Evolutionary conservation across 2,888 invertebrate genomes (phyloP).

Genomic region (Coleophora flavipennella): DNA sequence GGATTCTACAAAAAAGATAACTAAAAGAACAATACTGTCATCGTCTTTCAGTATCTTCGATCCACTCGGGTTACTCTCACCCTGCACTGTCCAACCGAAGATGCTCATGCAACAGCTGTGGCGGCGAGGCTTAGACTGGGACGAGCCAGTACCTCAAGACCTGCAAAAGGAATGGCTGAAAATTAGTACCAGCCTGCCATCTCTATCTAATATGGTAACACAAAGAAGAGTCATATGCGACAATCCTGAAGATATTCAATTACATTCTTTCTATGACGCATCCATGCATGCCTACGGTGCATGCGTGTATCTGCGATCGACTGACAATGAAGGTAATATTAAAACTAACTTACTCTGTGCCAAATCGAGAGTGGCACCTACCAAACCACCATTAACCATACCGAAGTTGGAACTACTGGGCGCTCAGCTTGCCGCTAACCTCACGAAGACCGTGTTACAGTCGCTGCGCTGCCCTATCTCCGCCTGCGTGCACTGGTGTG

Average conservation of each 20-base stretch:
- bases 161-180: slow-evolving; percentile 3
- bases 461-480: slow-evolving; percentile 1
- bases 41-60: slow-evolving; percentile 3
- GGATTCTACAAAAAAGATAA: slow-evolving; percentile 1
- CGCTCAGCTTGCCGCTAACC: slow-evolving; percentile 2
- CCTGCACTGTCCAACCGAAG: slow-evolving; percentile 3
- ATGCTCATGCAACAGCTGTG: slow-evolving; percentile 7
- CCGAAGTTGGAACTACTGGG: slow-evolving; percentile 8
- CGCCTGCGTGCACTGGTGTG: slow-evolving; percentile 6
- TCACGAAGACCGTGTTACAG: slow-evolving; percentile 1
- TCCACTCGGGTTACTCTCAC: slow-evolving; percentile 7
- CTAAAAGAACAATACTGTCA: slow-evolving; percentile 4
- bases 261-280: slow-evolving; percentile 10
- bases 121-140: slow-evolving; percentile 4
- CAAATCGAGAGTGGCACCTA: slow-evolving; percentile 11
- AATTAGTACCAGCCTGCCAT: background rate
- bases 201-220: background rate
- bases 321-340: background rate
- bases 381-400: slow-evolving; percentile 9
- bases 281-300: slow-evolving; percentile 8
- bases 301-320: slow-evolving; percentile 5
- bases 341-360: slow-evolving; percentile 4
- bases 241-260: background rate
- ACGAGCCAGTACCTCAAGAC: slow-evolving; percentile 6
- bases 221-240: slow-evolving; percentile 2